Conservation (phyloP, 2,888 invertebrate species). For the Meliscaeva auricollis region DNA sequence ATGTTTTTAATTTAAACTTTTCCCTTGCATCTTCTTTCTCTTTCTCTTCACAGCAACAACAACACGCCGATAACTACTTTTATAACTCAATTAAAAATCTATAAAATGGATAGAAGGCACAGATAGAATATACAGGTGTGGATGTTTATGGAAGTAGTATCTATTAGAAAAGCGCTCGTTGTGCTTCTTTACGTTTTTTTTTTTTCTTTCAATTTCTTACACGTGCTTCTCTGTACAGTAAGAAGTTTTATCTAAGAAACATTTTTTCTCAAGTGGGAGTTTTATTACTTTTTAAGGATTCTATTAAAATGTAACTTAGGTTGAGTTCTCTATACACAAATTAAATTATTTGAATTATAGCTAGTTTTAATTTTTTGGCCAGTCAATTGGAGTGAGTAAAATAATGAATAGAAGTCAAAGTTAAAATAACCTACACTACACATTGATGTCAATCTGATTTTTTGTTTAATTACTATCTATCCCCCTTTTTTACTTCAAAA, state of each 20-base stretch:
- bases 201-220: conserved; percentile 6
- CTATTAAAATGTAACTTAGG: neutral
- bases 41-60: neutral
- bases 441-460: too few relatives aligned
- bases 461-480: too few relatives aligned
- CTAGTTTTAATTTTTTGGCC: too few relatives aligned
- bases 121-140: neutral
- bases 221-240: conserved; percentile 2
- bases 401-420: too few relatives aligned
- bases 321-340: too few relatives aligned
- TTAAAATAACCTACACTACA: too few relatives aligned
- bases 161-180: neutral
- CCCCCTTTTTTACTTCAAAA: too few relatives aligned
- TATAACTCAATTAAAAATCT: conserved; percentile 70
- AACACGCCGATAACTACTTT: conserved; percentile 63
- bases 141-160: neutral
- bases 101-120: conserved; percentile 42
- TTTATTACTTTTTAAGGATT: neutral
- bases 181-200: neutral
- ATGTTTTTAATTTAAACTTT: conserved; percentile 67
- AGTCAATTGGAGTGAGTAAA: too few relatives aligned
- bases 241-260: neutral
- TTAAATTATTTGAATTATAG: too few relatives aligned
- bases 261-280: neutral
- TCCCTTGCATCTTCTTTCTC: conserved; percentile 15